Base-by-base conservation (phyloP, 2,797 vertebrate genomes). In the Anguilla megastoma region DNA sequence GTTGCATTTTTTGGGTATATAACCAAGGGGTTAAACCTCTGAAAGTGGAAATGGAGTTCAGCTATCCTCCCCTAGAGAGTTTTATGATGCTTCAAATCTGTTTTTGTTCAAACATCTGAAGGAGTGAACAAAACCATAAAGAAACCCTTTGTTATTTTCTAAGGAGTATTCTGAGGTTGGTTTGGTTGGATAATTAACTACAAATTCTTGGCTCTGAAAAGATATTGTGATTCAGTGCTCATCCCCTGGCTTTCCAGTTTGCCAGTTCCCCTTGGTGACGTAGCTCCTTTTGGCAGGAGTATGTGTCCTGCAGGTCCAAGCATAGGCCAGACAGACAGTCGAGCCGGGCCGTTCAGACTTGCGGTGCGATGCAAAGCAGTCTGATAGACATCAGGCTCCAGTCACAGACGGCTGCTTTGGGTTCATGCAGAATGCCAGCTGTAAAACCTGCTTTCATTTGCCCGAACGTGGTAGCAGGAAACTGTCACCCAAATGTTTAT, bases 221-320 rank as follows among this genome's bases (percentile, higher is more conserved):
- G 24, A 0, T 87, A 48, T 8, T 48, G 74, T 52, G 27, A 24
- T 56, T 87, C 52, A n/a, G 50, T 56, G 30, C 14, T 41, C 71
- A 33, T 24, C 50, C 71, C n/a, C 16, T 33, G 41, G 48, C 52
- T 56, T 27, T 2, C 24, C 24, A 0, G n/a, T n/a, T 76, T 16
- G 41, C 79, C 79, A 76, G 27, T 56, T 48, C n/a, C 83, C 50
- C 30, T 27, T 1, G 33, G 36, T 41, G 33, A 63, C 60, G 9
- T 85, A 66, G 33, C 21, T 85, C 52, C 33, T 6, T 30, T 85
- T 71, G 36, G n/a, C 60, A 86, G 41, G 21, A 88, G 96, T 96
- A 89, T 95, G 96, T 96, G 48, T 82, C 16, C 76, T 30, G n/a
- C 36, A 50, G 50, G 86, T 50, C 80, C 56, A 2, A 84, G 86